These are phyloP conservation scores for Halictus rubicundus DNA, from an alignment of 1,140 invertebrate species.

Conservation along the genomic window DNA sequence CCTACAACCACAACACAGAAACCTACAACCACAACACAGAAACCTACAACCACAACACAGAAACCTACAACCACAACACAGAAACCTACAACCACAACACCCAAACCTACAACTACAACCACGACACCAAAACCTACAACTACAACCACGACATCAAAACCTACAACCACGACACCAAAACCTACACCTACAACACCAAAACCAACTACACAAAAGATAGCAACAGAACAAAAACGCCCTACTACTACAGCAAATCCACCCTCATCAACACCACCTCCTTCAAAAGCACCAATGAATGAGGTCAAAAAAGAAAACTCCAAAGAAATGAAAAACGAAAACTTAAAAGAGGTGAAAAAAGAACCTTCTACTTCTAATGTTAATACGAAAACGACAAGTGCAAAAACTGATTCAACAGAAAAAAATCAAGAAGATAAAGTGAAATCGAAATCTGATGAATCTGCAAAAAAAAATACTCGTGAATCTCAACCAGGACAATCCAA, in stretches of 20 bases:
- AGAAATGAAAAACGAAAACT: conserved; percentile 10
- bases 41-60: conserved; percentile 26
- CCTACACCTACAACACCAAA: conserved; percentile 19
- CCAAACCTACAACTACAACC: conserved; percentile 46
- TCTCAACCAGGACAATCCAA: conserved; percentile 25
- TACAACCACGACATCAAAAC: too few relatives aligned
- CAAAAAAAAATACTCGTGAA: conserved; percentile 9
- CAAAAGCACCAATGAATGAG: conserved; percentile 15
- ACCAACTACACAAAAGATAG: conserved; percentile 23
- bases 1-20: conserved; percentile 36
- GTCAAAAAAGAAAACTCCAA: conserved; percentile 15
- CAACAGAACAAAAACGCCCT: conserved; percentile 8
- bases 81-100: conserved; percentile 35
- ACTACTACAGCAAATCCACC: conserved; percentile 36
- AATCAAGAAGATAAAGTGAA: conserved; percentile 9
- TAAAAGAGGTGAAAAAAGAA: conserved; percentile 15
- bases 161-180: too few relatives aligned
- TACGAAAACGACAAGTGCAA: conserved; percentile 5
- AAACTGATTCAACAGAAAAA: conserved; percentile 20
- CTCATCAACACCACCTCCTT: not conserved
- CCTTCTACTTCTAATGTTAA: not conserved
- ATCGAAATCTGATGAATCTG: conserved; percentile 15
- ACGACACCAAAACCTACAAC: conserved; percentile 34
- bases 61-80: conserved; percentile 18
- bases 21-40: conserved; percentile 25